Evolutionary conservation across 2,113 vertebrate genomes (phyloP), one percentile per base, ranked within the genome.

Genomic region (Atlantisia rogersi): DNA sequence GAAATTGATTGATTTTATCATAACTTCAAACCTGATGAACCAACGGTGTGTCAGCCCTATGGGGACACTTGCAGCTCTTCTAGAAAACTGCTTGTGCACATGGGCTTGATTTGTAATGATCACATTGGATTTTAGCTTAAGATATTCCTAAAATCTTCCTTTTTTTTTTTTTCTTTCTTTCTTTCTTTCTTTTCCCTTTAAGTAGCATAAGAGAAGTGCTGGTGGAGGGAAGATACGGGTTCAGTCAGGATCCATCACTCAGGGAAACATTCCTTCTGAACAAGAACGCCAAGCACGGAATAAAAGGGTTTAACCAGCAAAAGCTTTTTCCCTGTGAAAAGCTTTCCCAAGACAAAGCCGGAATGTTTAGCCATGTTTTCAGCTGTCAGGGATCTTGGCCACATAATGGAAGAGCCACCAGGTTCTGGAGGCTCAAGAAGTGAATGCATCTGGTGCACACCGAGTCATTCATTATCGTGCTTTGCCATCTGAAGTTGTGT

Each of bases 351-450:
- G 85, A 82, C 52, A 22, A 82, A 69, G 2, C 75, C 37, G 88
- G 88, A 50, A 39, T 91, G 46, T 89, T 95, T 63, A 71, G 35
- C 78, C 71, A 6, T 63, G 26, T 85, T 94, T 93, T 92, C 77
- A 70, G 3, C 79, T 80, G 85, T 82, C 90, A 62, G 14, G 75
- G 95, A 44, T 48, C 85, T 48, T 80, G 85, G 90, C 80, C 79
- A 8, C 65, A 5, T 11, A 24, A 14, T 4, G 18, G 18, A 21
- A 18, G 80, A 55, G 79, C 52, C 65, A 19, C 65, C 1, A 2
- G 68, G 50, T 80, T 32, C 79, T 92, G 1, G 1, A 55, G 74
- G 26, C 32, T 82, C 39, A 18, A 73, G 85, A 56, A 76, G 76
- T 91, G 5, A 91, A 88, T 79, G 22, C 67, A 85, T 56, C 58